Percentiles rank a stretch among this genome's conserved stretches.
phyloP scores from a whole-genome alignment of 2,888 invertebrate species.

The Ochropleura leucogaster region DNA sequence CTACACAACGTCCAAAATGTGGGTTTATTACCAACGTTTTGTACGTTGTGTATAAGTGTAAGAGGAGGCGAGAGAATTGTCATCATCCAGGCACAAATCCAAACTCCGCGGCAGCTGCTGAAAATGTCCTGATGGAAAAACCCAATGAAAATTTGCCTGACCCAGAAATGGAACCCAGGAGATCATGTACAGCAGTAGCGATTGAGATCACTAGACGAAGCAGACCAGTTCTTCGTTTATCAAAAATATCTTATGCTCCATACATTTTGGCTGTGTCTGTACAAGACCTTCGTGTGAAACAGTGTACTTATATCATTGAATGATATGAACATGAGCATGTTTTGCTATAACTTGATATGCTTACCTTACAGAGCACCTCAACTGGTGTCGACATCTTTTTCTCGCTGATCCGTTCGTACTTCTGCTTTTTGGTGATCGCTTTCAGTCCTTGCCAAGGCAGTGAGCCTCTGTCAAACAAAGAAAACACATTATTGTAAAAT shows the following conservation, averaged over 20 bases:
- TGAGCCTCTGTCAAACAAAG: slow-evolving; percentile 91
- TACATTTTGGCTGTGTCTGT: not conserved
- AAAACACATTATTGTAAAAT: not conserved
- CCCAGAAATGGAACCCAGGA: no score
- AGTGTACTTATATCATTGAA: not conserved
- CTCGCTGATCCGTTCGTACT: slow-evolving; percentile 99
- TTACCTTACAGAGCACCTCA: slow-evolving; percentile 98
- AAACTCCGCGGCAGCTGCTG: no score
- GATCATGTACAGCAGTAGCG: no score
- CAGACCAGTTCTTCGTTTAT: not conserved
- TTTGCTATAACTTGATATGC: slow-evolving; percentile 38
- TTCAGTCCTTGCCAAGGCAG: slow-evolving; percentile 99
- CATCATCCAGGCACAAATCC: no score
- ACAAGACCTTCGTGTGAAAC: not conserved
- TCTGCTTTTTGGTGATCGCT: slow-evolving; percentile 99
- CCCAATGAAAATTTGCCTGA: no score
- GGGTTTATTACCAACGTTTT: no score
- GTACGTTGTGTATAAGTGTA: no score
- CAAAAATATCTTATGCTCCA: not conserved
- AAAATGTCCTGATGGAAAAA: no score
- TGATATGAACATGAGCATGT: not conserved
- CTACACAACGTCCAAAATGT: no score
- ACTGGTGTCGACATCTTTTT: slow-evolving; percentile 99
- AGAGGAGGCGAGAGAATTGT: no score
- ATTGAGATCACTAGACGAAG: no score